These are phyloP conservation scores for Proisotoma minuta DNA, from an alignment of 2,888 invertebrate species.

Conservation along the genomic window DNA sequence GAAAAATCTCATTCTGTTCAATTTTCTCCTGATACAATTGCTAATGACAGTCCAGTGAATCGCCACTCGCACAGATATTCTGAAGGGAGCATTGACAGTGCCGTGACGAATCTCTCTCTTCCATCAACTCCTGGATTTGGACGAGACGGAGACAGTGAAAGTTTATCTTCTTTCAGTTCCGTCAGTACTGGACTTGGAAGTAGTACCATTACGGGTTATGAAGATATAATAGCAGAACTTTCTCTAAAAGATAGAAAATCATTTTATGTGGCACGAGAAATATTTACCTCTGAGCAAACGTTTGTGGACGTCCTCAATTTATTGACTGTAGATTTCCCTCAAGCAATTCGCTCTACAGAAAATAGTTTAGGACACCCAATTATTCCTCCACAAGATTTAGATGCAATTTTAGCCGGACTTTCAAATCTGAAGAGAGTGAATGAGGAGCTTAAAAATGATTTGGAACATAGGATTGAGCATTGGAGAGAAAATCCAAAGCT, in stretches of 20 bases:
- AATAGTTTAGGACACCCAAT: conserved; percentile 49
- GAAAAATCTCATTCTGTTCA: conserved; percentile 24
- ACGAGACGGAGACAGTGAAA: not conserved
- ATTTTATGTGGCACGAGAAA: conserved; percentile 56
- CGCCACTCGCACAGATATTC: conserved; percentile 5
- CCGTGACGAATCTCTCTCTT: not conserved
- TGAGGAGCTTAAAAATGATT: conserved; percentile 55
- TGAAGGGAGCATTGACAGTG: conserved; percentile 4
- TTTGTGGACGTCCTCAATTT: conserved; percentile 57
- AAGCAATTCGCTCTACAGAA: conserved; percentile 50
- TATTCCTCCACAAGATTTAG: conserved; percentile 53
- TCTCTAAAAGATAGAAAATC: conserved; percentile 50
- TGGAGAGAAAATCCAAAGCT: conserved; percentile 54
- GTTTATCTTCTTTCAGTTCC: not conserved
- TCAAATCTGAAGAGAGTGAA: conserved; percentile 57
- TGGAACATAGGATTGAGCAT: conserved; percentile 53
- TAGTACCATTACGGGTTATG: conserved; percentile 28
- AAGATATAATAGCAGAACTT: conserved; percentile 39
- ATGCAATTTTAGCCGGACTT: conserved; percentile 55
- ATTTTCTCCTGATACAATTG: conserved; percentile 27
- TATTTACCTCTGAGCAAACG: conserved; percentile 56
- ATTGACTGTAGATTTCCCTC: conserved; percentile 55
- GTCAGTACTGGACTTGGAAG: not conserved
- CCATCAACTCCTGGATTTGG: not conserved
- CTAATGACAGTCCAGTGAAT: not conserved